Evolutionary conservation across 2,113 vertebrate genomes (phyloP), one percentile per base, ranked within the genome.

Genomic region (Chelonoidis abingdonii): DNA sequence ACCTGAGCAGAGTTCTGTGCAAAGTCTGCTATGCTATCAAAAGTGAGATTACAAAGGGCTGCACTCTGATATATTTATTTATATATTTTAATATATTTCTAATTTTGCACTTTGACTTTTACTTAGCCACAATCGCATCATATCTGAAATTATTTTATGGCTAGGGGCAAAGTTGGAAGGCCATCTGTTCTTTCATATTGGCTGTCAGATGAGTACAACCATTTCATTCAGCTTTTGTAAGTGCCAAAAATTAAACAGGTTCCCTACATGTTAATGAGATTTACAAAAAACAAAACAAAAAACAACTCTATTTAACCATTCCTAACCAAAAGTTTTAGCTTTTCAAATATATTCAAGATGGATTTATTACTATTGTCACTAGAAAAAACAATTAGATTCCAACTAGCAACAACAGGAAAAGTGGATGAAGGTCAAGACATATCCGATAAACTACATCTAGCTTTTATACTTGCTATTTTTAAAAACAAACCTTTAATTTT

Each of bases 401-500:
- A 95, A 95, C 31, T 82, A 92, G 84, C 35, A 89, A 50, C 91
- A 89, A 95, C 92, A 92, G 85, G 8, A 93, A 95, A 97, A 90
- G 47, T 49, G 35, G 35, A 25, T 92, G 91, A 95, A 95, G 80
- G 53, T 97, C 93, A 93, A 94, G 83, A 96, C 83, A 84, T 88
- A 92, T 95, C 97, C 94, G 89, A 75, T 97, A 96, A 97, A 92
- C 65, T 90, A 96, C 80, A 91, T 80, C 85, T 95, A 93, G 88
- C 84, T 98, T 96, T 97, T 96, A 81, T 93, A 92, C 93, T 96
- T 96, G 88, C 85, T 94, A 97, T 97, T 98, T 96, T 98, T 97
- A 98, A 98, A 97, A 98, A 97, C 97, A 98, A 98, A 98, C 97
- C 98, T 98, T 98, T 98, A 98, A 98, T 98, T 98, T 98, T 98